Conservation (phyloP, 2,888 invertebrate species). For the Cantharis nigra region DNA sequence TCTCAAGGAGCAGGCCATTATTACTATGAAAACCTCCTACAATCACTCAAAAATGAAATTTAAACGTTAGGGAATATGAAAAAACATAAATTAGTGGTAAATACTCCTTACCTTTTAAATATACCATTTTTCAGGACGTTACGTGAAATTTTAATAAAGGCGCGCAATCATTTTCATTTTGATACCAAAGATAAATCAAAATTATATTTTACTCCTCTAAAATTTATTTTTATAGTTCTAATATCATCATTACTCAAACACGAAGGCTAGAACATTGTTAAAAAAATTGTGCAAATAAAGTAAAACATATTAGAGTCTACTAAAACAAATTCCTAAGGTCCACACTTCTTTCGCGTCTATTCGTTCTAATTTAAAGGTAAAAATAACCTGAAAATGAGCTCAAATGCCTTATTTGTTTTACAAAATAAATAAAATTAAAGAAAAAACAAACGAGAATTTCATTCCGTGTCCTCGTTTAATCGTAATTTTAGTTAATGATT, state of each 20-base stretch:
- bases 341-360: neutral
- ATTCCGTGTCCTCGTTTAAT: neutral
- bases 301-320: neutral
- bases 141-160: neutral
- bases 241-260: neutral
- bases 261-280: neutral
- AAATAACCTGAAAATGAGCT: neutral
- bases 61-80: slow-evolving; percentile 24
- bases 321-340: neutral
- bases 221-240: neutral
- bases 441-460: neutral
- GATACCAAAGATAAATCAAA: neutral
- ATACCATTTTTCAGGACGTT: slow-evolving; percentile 3
- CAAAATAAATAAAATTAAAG: neutral
- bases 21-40: slow-evolving; percentile 8
- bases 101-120: neutral
- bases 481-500: neutral
- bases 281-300: neutral
- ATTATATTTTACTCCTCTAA: neutral
- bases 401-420: neutral
- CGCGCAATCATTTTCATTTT: neutral
- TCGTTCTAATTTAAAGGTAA: neutral
- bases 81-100: slow-evolving; percentile 23
- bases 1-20: slow-evolving; percentile 20
- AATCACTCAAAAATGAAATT: slow-evolving; percentile 24